Percentiles rank a stretch among this genome's conserved stretches.
phyloP scores from a whole-genome alignment of 2,888 invertebrate genomes.

The Trichopoda pennipes region DNA sequence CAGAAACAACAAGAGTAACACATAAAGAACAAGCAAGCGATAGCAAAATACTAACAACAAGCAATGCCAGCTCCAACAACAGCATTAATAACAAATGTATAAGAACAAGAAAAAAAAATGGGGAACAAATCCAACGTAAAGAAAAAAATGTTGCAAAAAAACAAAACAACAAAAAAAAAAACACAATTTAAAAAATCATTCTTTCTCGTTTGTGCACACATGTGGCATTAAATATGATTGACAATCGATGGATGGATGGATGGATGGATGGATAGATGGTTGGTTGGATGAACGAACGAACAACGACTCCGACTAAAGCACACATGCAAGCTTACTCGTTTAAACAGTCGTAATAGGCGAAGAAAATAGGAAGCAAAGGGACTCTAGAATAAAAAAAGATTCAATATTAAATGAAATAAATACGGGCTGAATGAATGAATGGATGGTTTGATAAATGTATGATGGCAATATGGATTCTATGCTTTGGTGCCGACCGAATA shows the following conservation, averaged over 20 bases:
- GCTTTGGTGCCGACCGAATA: conserved; percentile 41
- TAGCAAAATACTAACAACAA: conserved; percentile 49
- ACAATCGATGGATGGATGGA: conserved; percentile 75
- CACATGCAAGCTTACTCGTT: conserved; percentile 22
- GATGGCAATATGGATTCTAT: conserved; percentile 44
- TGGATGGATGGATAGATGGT: conserved; percentile 57
- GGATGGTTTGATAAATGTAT: conserved; percentile 64
- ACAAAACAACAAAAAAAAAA: conserved; percentile 7
- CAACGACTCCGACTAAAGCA: conserved; percentile 51
- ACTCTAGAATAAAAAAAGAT: conserved; percentile 20
- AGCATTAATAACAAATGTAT: conserved; percentile 54
- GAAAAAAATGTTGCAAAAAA: conserved; percentile 47
- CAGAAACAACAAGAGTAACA: conserved; percentile 35
- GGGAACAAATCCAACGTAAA: conserved; percentile 47
- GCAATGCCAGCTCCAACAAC: conserved; percentile 50
- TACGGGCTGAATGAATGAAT: conserved; percentile 59
- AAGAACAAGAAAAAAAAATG: conserved; percentile 59
- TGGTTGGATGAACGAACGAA: conserved; percentile 64
- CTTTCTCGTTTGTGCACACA: conserved; percentile 75
- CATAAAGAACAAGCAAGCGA: conserved; percentile 46
- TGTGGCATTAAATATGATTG: conserved; percentile 74
- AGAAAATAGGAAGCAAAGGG: conserved; percentile 21
- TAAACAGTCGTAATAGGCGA: not conserved
- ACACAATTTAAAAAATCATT: conserved; percentile 59
- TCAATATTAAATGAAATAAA: conserved; percentile 62